Evolutionary conservation across 2,113 vertebrate genomes (phyloP), one percentile per base, ranked within the genome.

Genomic region (Ammodytes dubius): DNA sequence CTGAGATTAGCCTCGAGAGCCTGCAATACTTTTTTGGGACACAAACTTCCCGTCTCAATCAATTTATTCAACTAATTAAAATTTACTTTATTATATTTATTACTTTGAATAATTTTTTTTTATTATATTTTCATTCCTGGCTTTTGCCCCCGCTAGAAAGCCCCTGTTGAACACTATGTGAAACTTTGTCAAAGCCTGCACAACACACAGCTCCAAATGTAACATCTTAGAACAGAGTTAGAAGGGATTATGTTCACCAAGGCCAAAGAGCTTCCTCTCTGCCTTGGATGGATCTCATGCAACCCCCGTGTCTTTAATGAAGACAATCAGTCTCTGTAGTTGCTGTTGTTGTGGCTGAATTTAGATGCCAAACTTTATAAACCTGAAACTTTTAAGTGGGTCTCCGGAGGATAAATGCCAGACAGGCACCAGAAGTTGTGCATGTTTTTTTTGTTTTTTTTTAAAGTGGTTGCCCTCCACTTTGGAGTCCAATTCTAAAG

Each of bases 401-500:
- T 83, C 83, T 73, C 85, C 0, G 2, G 83, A 66, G 85, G 47
- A 81, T 70, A 58, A 70, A 57, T 66, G 14, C 15, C 81, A 79
- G 81, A 78, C 81, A 81, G 82, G 27, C 40, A n/a, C 49, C 61
- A 52, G 81, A 74, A 79, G 80, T 54, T 81, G 70, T 91, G 74
- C 35, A 77, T 71, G 84, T 77, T 80, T 80, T 81, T 74, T 76
- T 78, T 77, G 78, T 80, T 81, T 74, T 76, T 78, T 27, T 27
- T 76, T 78, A 83, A 89, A 78, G 77, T 58, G 58, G 54, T 73
- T 39, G 60, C n/a, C 73, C 53, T 73, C 50, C 78, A 81, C 87
- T 87, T 87, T 63, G 80, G 77, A 88, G 83, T 85, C 81, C 88
- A 89, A 89, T 85, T 88, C 87, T 79, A 86, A 86, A 88, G 85